These are phyloP conservation scores for Heteromyza rotundicornis DNA, from an alignment of 2,888 invertebrate genomes.

Conservation along the genomic window DNA sequence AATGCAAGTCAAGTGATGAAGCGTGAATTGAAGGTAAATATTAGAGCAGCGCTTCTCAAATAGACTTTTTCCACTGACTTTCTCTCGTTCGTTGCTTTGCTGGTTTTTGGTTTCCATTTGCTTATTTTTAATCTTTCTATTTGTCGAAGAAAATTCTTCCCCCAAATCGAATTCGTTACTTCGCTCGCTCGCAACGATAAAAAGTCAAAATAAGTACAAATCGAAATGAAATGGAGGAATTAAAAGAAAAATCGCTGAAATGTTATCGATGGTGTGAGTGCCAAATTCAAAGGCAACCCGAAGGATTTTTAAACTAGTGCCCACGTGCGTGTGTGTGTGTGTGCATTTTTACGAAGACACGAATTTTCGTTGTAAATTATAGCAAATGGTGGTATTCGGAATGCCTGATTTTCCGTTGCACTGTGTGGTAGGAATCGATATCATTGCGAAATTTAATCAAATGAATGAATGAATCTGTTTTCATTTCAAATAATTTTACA, in stretches of 20 bases:
- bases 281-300: no score
- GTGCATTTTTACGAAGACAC: background rate
- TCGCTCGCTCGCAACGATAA: no score
- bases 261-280: background rate
- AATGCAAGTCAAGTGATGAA: conserved; percentile 49
- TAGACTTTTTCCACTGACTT: conserved; percentile 40
- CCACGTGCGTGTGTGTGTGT: background rate
- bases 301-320: no score
- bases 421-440: no score
- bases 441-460: no score
- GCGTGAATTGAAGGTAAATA: conserved; percentile 51
- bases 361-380: background rate
- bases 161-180: background rate
- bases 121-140: conserved; percentile 12
- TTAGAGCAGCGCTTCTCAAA: conserved; percentile 46
- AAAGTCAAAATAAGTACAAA: background rate
- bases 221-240: background rate
- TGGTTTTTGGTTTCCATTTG: conserved; percentile 1
- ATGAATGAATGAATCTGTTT: no score
- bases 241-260: background rate
- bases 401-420: no score
- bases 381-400: no score
- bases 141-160: conserved; percentile 6
- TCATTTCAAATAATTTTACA: no score
- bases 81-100: background rate